Evolutionary conservation across 2,113 vertebrate genomes (phyloP).

Genomic region (Lipotes vexillifer): DNA sequence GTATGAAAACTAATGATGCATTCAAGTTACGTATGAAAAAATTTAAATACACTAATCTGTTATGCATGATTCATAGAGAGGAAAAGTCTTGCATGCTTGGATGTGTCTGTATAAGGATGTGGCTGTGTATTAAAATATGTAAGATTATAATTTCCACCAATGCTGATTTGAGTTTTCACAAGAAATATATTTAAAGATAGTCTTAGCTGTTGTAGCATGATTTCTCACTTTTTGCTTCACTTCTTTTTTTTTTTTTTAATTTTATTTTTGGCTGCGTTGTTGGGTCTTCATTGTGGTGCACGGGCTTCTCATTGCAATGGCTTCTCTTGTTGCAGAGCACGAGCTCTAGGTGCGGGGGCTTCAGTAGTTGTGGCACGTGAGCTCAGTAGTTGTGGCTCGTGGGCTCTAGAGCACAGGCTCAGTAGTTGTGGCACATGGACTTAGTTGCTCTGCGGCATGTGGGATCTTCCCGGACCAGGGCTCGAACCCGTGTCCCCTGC

Average conservation of each 20-base stretch:
- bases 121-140: background rate
- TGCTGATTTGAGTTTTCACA: background rate
- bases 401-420: too few relatives aligned
- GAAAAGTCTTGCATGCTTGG: background rate
- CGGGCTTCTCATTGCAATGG: too few relatives aligned
- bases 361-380: too few relatives aligned
- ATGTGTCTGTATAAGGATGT: background rate
- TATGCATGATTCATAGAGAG: background rate
- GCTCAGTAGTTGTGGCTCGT: too few relatives aligned
- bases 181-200: background rate
- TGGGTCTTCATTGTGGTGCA: background rate
- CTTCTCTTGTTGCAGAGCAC: too few relatives aligned
- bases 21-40: background rate
- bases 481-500: too few relatives aligned
- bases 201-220: background rate
- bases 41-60: background rate
- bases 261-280: background rate
- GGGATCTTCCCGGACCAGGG: too few relatives aligned
- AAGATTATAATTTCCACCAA: background rate
- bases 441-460: too few relatives aligned
- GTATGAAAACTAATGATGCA: background rate
- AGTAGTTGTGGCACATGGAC: too few relatives aligned
- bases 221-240: background rate
- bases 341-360: too few relatives aligned
- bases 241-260: background rate